Base-by-base conservation (phyloP, 1,140 invertebrate species). In the Zelostemma sp. region DNA sequence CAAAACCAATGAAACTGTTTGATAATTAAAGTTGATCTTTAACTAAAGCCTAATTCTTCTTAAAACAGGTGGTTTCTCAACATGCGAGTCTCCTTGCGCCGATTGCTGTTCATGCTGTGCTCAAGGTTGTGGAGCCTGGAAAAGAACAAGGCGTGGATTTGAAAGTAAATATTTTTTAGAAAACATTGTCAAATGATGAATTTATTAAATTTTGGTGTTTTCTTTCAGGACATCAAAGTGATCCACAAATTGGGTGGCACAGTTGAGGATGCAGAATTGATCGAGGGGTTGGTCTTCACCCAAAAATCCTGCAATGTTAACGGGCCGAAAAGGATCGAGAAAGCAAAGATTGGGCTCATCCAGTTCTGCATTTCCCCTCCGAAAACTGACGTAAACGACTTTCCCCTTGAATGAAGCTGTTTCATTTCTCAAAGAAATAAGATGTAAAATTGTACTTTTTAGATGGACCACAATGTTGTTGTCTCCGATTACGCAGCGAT, bases 331-430 rank as follows among this genome's bases (percentile, higher is more conserved):
- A 91, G 92, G 76, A 88, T 99, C 65, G 98, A 99, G 81, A 99
- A 99, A 83, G 97, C 97, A 1, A 99, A 98, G 86, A 98, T 99
- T 87, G 98, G 96, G 66, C 90, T 99, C 0, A 99, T 99, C 73
- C 98, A 99, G 82, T 99, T 99, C 82, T 99, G 98, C 83, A 97
- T 99, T 83, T 99, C 98, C 38, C 96, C 98, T 56, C 98, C 98
- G 6, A 99, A 99, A 87, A 99, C 98, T 61, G 97, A 99, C 88
- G 95, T 97, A 87, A 90, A 88, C 87, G 15, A n/a, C n/a, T n/a
- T n/a, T n/a, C n/a, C n/a, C n/a, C n/a, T n/a, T n/a, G n/a, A n/a
- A n/a, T 31, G 11, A 31, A 31, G 11, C 28, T 31, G 21, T n/a
- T 15, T 54, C 2, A 33, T 2, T 9, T 8, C 16, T 18, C 16